phyloP scores from a whole-genome alignment of 2,888 invertebrate genomes.

The Cerastis rubricosa region DNA sequence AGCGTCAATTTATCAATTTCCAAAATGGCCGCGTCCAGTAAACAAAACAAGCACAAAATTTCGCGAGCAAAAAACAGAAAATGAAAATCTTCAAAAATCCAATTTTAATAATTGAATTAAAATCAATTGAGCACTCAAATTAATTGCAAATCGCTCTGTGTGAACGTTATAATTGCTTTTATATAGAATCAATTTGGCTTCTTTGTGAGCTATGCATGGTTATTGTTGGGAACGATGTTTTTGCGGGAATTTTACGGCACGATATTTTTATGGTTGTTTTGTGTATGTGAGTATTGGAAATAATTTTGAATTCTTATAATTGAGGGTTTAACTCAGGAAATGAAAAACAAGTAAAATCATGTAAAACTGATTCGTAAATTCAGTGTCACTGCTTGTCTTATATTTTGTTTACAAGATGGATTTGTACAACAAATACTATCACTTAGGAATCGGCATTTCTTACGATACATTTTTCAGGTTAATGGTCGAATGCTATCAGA shows the following conservation, averaged over 20 bases:
- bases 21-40: conserved; percentile 38
- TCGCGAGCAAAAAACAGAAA: conserved; percentile 18
- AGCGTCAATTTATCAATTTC: conserved; percentile 38
- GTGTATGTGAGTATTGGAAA: background rate
- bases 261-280: conserved; percentile 14
- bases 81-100: conserved; percentile 45
- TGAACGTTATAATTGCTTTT: conserved; percentile 65
- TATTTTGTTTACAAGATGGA: too few relatives aligned
- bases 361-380: background rate
- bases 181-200: conserved; percentile 57
- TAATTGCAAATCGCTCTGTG: conserved; percentile 58
- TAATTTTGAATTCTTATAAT: background rate
- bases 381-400: background rate
- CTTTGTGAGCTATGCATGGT: conserved; percentile 37
- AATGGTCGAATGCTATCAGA: too few relatives aligned
- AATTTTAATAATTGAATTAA: conserved; percentile 63
- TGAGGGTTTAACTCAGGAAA: background rate
- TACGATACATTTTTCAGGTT: too few relatives aligned
- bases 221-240: conserved; percentile 28
- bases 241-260: conserved; percentile 20
- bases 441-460: too few relatives aligned
- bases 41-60: conserved; percentile 48
- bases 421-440: too few relatives aligned
- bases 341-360: too few relatives aligned
- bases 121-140: conserved; percentile 61